Evolutionary conservation across 2,113 vertebrate genomes (phyloP), one percentile per base, ranked within the genome.

Genomic region (Pogona vitticeps): DNA sequence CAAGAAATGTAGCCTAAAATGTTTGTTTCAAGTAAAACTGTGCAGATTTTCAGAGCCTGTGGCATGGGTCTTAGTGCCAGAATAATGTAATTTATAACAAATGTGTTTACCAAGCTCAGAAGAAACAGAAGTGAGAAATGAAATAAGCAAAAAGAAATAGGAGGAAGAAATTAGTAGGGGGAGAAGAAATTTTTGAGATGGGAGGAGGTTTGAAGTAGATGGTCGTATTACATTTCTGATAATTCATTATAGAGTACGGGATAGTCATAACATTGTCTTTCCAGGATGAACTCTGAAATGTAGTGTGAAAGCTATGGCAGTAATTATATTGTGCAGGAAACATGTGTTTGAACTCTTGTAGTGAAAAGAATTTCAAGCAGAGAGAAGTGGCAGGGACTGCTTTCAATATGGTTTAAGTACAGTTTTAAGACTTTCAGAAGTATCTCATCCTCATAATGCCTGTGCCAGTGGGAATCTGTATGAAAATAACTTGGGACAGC

Each of bases 401-500:
- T 65, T 86, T 81, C 38, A 56, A 8, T 31, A 75, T 40, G 81
- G 42, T 59, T 40, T 85, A 68, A 75, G 72, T 18, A 58, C 21
- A 67, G 67, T 75, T 75, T 75, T 81, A 81, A 81, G 70, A 31
- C 59, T 52, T 46, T 65, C 78, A 52, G 23, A 75, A 65, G 40
- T 52, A 26, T 31, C 42, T 52, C 71, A 76, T 75, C 40, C 36
- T 81, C 42, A 56, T 75, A 67, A 86, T 63, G n/a, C 12, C 40
- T 75, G 17, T 81, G 70, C 70, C 78, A 81, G n/a, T 86, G 78
- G 63, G 78, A 86, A 81, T 86, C 59, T 75, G 40, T 73, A 42
- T 84, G 71, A 28, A 81, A 36, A n/a, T 81, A 81, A 67, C 85
- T 52, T 81, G 59, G 78, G 71, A 42, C 75, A 58, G 40, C 71